Conservation (phyloP, 2,113 vertebrate genomes). For the Corythaixoides concolor region DNA sequence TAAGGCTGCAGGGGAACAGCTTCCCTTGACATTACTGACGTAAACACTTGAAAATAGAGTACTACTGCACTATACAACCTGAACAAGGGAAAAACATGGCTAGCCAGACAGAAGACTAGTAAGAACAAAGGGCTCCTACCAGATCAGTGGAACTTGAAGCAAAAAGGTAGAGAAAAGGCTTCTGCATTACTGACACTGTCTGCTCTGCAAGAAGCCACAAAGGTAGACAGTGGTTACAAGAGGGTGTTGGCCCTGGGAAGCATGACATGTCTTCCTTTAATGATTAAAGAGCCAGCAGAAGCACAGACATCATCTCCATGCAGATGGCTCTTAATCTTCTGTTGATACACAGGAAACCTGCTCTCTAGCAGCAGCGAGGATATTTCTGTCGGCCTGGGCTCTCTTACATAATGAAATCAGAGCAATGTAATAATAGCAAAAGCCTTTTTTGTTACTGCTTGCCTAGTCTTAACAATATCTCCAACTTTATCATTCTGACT, state of each 20-base stretch:
- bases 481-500: not conserved
- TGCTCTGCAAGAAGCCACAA: conserved; percentile 2
- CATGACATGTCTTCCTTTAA: not conserved
- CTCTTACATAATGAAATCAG: not conserved
- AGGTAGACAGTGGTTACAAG: not conserved
- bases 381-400: not conserved
- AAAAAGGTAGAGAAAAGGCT: conserved; percentile 7
- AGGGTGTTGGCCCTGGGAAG: conserved; percentile 18
- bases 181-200: not conserved
- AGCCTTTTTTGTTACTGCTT: not conserved
- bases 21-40: not conserved
- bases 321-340: not conserved
- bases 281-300: conserved; percentile 4
- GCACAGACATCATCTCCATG: not conserved
- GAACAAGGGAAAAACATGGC: not conserved
- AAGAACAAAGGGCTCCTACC: conserved; percentile 8
- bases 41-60: not conserved
- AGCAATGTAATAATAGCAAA: not conserved
- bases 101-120: not conserved
- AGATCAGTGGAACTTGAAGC: not conserved
- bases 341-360: not conserved
- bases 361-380: not conserved
- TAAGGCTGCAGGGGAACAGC: not conserved
- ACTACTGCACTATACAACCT: not conserved
- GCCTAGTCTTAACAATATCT: not conserved